Evolutionary conservation across 1,140 invertebrate genomes (phyloP), one percentile per base, ranked within the genome.

Genomic region (Aphaenogaster rudis): DNA sequence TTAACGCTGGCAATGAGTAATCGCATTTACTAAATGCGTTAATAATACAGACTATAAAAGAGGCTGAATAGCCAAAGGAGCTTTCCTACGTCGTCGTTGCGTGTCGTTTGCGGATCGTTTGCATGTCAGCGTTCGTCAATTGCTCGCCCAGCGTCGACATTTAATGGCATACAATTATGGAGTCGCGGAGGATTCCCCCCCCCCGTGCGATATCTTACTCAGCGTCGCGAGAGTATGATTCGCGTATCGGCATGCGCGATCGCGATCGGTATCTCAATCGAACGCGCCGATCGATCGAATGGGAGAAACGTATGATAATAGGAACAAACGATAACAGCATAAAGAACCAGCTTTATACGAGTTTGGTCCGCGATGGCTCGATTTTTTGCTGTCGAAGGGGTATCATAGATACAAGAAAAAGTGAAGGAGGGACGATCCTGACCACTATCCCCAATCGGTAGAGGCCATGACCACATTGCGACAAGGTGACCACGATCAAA

Each of bases 381-480:
- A 3, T 36, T 28, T 57, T 78, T 78, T 39, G 8, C 4, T 15
- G n/a, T n/a, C 54, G 15, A 57, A 67, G 76, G 39, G 3, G 21
- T 59, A 36, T 79, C 52, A 66, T 87, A 88, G 74, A 85, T 72
- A 81, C 63, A 84, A 89, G 88, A 92, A 93, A 93, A 93, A 94
- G 92, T 91, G 90, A 93, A 91, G 91, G 89, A 81, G 90, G 78
- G 86, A 52, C 80, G 74, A 81, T 82, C 74, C 91, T 91, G 92
- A 92, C 86, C 89, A 92, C 88, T 89, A 90, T 90, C 86, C 87
- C 81, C 76, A 74, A 86, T 81, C 54, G 67, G 76, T 79, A 77
- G 89, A 91, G 92, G 89, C 93, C 93, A 92, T 94, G 92, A 94
- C 93, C 92, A 94, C 92, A 87, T 94, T 94, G 92, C 92, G 89